Evolutionary conservation across 2,113 vertebrate species (phyloP).

Genomic region (Morone chrysops): DNA sequence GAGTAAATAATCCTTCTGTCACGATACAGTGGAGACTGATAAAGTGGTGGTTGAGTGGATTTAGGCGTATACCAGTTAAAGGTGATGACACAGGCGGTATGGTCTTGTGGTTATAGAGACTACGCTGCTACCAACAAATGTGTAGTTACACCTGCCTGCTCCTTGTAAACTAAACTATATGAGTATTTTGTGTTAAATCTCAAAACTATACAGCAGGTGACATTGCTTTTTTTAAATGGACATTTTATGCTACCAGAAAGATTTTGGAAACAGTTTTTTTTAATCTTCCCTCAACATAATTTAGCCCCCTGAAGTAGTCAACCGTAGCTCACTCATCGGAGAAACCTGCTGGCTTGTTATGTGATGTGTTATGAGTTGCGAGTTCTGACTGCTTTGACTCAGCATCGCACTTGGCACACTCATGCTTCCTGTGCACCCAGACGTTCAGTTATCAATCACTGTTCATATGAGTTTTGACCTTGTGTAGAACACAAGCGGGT

Average conservation of each 20-base stretch:
- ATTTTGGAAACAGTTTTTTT: neutral
- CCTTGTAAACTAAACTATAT: neutral
- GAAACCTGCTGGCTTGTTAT: conserved; percentile 33
- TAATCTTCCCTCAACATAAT: neutral
- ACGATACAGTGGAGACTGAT: conserved; percentile 43
- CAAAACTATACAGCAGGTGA: neutral
- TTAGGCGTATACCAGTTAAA: conserved; percentile 23
- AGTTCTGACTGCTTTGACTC: conserved; percentile 64
- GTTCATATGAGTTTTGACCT: conserved; percentile 7
- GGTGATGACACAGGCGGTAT: conserved; percentile 30
- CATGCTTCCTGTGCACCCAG: conserved; percentile 43
- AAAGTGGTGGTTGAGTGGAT: conserved; percentile 36
- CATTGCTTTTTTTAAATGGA: neutral
- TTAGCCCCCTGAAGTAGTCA: conserved; percentile 6
- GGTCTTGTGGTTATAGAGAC: conserved; percentile 20
- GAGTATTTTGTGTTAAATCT: conserved; percentile 3
- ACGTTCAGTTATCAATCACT: conserved; percentile 56
- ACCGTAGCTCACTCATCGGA: neutral
- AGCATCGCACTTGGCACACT: conserved; percentile 23
- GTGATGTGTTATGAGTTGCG: conserved; percentile 24
- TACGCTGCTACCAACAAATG: neutral
- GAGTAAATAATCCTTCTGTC: conserved; percentile 58
- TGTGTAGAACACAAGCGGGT: neutral
- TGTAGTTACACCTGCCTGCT: neutral
- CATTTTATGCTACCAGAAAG: conserved; percentile 1